These are phyloP conservation scores for Oryzias woworae DNA, from an alignment of 2,113 vertebrate species.

Conservation along the genomic window DNA sequence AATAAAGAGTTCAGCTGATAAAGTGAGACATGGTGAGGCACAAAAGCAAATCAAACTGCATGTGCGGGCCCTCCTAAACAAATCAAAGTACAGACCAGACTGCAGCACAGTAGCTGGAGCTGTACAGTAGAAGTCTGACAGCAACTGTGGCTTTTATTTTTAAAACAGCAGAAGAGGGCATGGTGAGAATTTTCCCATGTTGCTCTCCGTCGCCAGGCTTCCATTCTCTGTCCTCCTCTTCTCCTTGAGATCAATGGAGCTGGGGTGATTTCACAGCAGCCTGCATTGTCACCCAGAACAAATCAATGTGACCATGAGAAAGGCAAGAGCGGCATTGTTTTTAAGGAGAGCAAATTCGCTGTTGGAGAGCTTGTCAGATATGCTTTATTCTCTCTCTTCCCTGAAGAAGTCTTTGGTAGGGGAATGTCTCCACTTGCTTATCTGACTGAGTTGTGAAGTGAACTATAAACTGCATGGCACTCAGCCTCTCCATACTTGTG, in stretches of 20 bases:
- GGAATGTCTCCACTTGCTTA: constrained; percentile 47
- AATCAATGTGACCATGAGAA: constrained; percentile 80
- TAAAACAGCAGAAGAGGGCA: constrained; percentile 64
- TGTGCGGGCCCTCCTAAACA: constrained; percentile 61
- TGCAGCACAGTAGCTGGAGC: constrained; percentile 44
- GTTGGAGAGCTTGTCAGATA: constrained; percentile 74
- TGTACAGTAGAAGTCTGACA: constrained; percentile 62
- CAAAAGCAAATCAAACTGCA: constrained; percentile 70
- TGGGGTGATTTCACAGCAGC: constrained; percentile 75
- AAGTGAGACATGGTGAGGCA: constrained; percentile 70
- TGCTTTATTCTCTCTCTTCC: constrained; percentile 64
- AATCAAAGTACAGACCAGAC: constrained; percentile 62
- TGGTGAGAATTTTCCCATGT: constrained; percentile 65
- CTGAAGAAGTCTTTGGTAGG: constrained; percentile 57
- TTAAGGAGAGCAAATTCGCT: constrained; percentile 75
- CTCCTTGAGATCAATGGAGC: constrained; percentile 76
- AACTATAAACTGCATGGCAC: constrained; percentile 45
- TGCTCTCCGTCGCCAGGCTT: constrained; percentile 70
- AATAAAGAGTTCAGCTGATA: constrained; percentile 76
- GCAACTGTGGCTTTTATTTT: constrained; percentile 60
- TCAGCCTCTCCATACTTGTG: constrained; percentile 9
- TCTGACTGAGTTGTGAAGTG: constrained; percentile 49
- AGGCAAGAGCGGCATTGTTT: constrained; percentile 75
- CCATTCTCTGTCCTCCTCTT: constrained; percentile 62
- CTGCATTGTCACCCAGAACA: constrained; percentile 75